Conservation (phyloP, 2,797 vertebrate species). For the Coilia nasus region DNA sequence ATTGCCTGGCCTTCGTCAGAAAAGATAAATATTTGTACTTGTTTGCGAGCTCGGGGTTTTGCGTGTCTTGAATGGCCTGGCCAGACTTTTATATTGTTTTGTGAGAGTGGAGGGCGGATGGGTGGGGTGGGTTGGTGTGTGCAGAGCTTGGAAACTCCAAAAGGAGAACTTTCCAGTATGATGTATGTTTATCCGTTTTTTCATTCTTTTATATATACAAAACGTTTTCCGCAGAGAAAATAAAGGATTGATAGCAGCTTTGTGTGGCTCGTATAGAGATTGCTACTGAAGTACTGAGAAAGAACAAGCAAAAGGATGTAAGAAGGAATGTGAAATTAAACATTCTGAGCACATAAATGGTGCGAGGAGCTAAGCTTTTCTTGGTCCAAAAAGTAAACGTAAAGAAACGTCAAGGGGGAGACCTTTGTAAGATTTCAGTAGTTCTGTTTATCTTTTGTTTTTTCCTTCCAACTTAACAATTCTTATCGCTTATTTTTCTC, state of each 20-base stretch:
- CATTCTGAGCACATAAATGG: neutral
- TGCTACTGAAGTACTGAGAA: neutral
- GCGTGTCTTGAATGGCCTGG: constrained; percentile 3
- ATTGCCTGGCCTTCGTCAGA: constrained; percentile 40
- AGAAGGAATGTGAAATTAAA: neutral
- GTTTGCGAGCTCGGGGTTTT: constrained; percentile 42
- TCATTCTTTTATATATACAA: constrained; percentile 43
- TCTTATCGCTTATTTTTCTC: neutral
- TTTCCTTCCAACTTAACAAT: neutral
- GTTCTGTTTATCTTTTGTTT: neutral
- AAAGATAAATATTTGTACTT: constrained; percentile 63
- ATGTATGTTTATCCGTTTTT: constrained; percentile 23
- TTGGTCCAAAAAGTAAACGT: constrained; percentile 8
- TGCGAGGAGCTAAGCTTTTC: neutral
- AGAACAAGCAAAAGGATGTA: neutral
- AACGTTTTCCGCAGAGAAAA: constrained; percentile 57
- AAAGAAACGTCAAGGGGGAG: neutral
- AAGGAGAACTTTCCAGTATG: constrained; percentile 26
- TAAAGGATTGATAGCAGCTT: neutral
- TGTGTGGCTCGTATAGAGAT: neutral
- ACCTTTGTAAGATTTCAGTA: neutral
- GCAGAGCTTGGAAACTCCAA: neutral
- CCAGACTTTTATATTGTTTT: constrained; percentile 1
- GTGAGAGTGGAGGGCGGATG: constrained; percentile 30
- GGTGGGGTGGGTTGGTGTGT: neutral